Conservation (phyloP, 2,888 invertebrate species). For the Agrochola lota region DNA sequence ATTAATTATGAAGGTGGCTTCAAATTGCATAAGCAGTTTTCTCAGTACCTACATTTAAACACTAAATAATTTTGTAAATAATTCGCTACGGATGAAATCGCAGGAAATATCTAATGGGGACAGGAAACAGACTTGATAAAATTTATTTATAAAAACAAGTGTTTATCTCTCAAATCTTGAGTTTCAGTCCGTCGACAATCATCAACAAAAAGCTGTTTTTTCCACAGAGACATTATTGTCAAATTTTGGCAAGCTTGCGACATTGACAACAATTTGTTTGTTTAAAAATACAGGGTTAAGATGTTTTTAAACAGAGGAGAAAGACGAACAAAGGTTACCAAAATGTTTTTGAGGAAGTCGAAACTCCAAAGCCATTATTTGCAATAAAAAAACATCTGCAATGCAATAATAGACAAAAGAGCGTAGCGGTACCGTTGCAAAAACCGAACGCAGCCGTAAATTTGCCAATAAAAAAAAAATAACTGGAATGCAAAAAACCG, state of each 20-base stretch:
- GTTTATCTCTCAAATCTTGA: constrained; percentile 49
- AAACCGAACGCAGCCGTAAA: constrained; percentile 79
- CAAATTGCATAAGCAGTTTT: constrained; percentile 11
- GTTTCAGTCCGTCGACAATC: constrained; percentile 59
- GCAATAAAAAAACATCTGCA: constrained; percentile 80
- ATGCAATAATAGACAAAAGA: constrained; percentile 78
- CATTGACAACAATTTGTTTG: constrained; percentile 69
- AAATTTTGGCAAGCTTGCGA: constrained; percentile 70
- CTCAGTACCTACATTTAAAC: neutral
- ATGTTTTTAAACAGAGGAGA: constrained; percentile 68
- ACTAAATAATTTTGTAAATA: constrained; percentile 7
- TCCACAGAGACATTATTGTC: constrained; percentile 62
- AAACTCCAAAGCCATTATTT: constrained; percentile 66
- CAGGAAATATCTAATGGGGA: constrained; percentile 47
- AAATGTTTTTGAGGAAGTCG: constrained; percentile 71
- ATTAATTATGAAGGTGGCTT: neutral
- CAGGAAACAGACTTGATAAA: constrained; percentile 55
- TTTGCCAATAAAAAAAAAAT: constrained; percentile 82
- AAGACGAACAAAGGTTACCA: constrained; percentile 73
- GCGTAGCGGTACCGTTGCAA: constrained; percentile 81
- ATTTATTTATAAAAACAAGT: constrained; percentile 49
- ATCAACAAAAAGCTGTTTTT: constrained; percentile 63
- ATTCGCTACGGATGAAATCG: constrained; percentile 14
- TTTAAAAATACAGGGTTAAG: constrained; percentile 75
- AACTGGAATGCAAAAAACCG: constrained; percentile 77